Evolutionary conservation across 2,797 vertebrate genomes (phyloP).

Genomic region (Rhinogobio ventralis): DNA sequence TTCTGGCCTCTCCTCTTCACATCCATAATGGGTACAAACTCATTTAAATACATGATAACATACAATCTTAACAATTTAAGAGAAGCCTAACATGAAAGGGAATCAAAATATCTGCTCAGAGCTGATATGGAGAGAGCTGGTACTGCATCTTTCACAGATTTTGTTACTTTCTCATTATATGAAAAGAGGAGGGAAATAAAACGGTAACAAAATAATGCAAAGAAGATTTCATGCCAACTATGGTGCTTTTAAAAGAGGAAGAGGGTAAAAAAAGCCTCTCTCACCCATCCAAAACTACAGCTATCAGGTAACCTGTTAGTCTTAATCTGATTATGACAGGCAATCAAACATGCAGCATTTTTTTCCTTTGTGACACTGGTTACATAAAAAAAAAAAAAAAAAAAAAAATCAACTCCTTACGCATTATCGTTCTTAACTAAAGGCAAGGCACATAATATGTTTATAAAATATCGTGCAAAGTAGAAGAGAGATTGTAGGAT

Average conservation of each 20-base stretch:
- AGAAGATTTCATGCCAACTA: conserved; percentile 57
- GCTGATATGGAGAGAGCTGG: conserved; percentile 52
- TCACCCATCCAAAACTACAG: conserved; percentile 52
- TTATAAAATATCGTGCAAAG: conserved; percentile 96
- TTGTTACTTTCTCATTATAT: conserved; percentile 6
- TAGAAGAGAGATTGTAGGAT: conserved; percentile 75
- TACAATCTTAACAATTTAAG: conserved; percentile 24
- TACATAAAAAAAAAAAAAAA: conserved; percentile 71
- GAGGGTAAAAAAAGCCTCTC: conserved; percentile 32
- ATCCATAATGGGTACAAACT: conserved; percentile 1
- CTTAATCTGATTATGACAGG: conserved; percentile 71
- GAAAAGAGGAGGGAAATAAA: conserved; percentile 29
- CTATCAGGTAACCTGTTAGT: conserved; percentile 57
- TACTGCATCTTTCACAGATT: conserved; percentile 73
- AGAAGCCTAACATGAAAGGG: background rate
- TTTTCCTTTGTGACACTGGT: conserved; percentile 74
- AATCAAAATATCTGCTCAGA: conserved; percentile 19
- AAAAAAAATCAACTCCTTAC: conserved; percentile 33
- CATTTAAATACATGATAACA: conserved; percentile 24
- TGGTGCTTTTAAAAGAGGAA: conserved; percentile 44
- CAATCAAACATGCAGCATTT: conserved; percentile 87
- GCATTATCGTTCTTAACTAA: conserved; percentile 86
- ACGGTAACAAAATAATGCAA: conserved; percentile 36
- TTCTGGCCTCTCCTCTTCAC: conserved; percentile 24
- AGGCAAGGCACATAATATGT: conserved; percentile 99